Conservation (phyloP, 1,140 invertebrate species). For the Ctenoplectra terminalis region DNA sequence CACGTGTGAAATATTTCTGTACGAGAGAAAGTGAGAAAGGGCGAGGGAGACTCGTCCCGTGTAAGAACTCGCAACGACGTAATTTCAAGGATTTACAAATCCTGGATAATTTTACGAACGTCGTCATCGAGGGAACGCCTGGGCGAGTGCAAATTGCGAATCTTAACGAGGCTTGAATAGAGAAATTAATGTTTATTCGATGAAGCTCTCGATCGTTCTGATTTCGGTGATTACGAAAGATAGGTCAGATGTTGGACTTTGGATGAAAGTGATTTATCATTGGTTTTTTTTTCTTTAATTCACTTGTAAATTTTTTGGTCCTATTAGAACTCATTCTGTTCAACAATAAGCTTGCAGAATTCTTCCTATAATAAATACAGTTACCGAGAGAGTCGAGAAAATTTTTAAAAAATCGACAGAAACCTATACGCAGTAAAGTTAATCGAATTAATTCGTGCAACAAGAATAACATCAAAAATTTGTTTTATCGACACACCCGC, state of each 20-base stretch:
- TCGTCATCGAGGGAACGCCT: neutral
- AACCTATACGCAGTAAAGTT: too few species aligned
- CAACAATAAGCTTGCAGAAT: too few species aligned
- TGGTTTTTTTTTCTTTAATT: too few species aligned
- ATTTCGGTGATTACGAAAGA: neutral
- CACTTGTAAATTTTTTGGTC: too few species aligned
- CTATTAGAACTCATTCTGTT: too few species aligned
- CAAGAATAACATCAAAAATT: too few species aligned
- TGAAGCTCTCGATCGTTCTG: neutral
- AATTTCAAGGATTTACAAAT: slow-evolving; percentile 57
- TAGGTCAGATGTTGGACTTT: neutral
- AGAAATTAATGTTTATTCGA: neutral
- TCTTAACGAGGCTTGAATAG: slow-evolving; percentile 29
- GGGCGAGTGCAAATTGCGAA: slow-evolving; percentile 25
- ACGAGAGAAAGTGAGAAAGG: neutral
- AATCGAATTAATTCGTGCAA: too few species aligned
- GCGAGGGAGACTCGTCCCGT: too few species aligned
- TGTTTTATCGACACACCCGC: too few species aligned
- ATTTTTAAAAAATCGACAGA: too few species aligned
- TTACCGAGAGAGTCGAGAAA: too few species aligned
- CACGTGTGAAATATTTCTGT: slow-evolving; percentile 64
- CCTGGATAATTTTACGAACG: slow-evolving; percentile 43
- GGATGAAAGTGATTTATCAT: neutral
- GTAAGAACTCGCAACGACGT: slow-evolving; percentile 53
- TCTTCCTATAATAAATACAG: too few species aligned